These are phyloP conservation scores for Dasysyrphus tricinctus DNA, from an alignment of 2,888 invertebrate species.

Conservation along the genomic window DNA sequence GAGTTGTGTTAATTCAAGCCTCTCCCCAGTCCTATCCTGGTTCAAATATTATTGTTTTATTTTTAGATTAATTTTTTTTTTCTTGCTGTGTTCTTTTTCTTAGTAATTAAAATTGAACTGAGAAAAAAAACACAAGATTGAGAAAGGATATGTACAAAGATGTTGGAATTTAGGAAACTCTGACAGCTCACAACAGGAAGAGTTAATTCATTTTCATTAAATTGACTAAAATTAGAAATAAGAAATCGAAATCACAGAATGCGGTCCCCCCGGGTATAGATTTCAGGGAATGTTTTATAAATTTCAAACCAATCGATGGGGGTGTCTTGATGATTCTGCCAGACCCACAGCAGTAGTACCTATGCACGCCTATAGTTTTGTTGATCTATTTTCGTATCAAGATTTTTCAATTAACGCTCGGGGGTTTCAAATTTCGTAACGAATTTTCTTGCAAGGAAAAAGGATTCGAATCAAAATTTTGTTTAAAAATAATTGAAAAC, in stretches of 20 bases:
- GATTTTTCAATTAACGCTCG: constrained; percentile 62
- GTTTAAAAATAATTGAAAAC: constrained; percentile 15
- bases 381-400: constrained; percentile 55
- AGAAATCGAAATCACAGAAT: constrained; percentile 60
- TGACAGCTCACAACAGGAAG: constrained; percentile 54
- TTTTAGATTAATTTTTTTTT: constrained; percentile 38
- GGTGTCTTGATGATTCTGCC: constrained; percentile 40
- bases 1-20: constrained; percentile 11
- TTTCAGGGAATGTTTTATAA: constrained; percentile 39
- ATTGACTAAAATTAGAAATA: constrained; percentile 58
- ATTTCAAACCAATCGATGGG: constrained; percentile 71
- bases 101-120: constrained; percentile 34
- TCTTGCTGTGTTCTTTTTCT: constrained; percentile 12
- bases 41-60: constrained; percentile 46
- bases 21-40: constrained; percentile 24
- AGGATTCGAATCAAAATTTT: constrained; percentile 10
- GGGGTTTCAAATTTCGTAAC: constrained; percentile 69
- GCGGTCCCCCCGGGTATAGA: constrained; percentile 14
- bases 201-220: constrained; percentile 72
- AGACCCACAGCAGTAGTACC: neutral
- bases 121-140: constrained; percentile 28
- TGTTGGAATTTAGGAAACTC: neutral
- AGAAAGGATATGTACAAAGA: constrained; percentile 33
- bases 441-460: constrained; percentile 46
- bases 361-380: neutral